Percentiles rank a stretch among this genome's conserved stretches.
Evolutionary conservation across 2,888 invertebrate species (phyloP).

Genomic region (Clanis bilineata): DNA sequence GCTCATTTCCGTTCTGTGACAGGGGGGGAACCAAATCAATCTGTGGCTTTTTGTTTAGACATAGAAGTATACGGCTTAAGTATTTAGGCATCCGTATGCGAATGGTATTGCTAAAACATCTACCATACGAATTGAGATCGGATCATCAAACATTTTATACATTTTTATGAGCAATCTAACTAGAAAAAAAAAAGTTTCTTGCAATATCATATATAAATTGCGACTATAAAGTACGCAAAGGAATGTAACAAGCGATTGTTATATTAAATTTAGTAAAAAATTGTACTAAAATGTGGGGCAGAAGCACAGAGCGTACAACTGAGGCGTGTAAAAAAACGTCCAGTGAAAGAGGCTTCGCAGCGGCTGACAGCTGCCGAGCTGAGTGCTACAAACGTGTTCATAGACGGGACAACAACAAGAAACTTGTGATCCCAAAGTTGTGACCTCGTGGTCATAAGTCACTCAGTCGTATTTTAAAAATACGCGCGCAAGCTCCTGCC

Average conservation of each 20-base stretch:
- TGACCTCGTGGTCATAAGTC: not conserved
- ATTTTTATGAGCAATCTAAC: not conserved
- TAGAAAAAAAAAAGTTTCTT: not conserved
- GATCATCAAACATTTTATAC: not conserved
- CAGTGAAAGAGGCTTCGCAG: constrained; percentile 13
- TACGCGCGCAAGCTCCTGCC: too few species aligned
- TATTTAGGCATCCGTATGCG: too few species aligned
- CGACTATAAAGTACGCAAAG: not conserved
- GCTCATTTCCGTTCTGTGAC: too few species aligned
- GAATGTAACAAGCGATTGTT: constrained; percentile 7
- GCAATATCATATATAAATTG: not conserved
- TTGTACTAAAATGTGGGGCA: constrained; percentile 18
- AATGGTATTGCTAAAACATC: too few species aligned
- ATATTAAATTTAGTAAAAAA: constrained; percentile 9
- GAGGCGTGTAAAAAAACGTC: constrained; percentile 16
- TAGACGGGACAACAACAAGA: too few species aligned
- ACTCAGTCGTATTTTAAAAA: too few species aligned
- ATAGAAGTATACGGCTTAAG: too few species aligned
- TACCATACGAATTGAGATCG: too few species aligned
- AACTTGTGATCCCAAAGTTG: too few species aligned
- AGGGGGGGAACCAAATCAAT: too few species aligned
- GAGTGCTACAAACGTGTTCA: too few species aligned
- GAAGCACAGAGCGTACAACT: constrained; percentile 16
- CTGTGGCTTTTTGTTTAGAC: too few species aligned
- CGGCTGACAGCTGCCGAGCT: not conserved